phyloP scores from a whole-genome alignment of 2,888 invertebrate species.

The Hirtodrosophila histrioides region DNA sequence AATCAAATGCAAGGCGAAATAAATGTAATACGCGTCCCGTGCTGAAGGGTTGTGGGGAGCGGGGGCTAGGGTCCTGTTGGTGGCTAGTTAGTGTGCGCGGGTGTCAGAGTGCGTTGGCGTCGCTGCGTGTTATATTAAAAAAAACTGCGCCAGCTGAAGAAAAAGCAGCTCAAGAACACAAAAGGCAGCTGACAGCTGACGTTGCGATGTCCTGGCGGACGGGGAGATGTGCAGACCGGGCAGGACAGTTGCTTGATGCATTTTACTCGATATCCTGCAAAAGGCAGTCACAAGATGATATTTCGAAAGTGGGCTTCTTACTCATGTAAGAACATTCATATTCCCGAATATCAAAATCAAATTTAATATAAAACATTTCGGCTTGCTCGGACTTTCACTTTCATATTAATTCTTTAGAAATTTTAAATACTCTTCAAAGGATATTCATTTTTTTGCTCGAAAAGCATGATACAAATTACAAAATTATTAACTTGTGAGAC shows the following conservation, averaged over 20 bases:
- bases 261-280: slow-evolving; percentile 29
- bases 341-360: too few relatives aligned
- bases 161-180: slow-evolving; percentile 31
- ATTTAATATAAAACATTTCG: too few relatives aligned
- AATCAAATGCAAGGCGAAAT: slow-evolving; percentile 75
- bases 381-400: too few relatives aligned
- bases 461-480: too few relatives aligned
- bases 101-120: slow-evolving; percentile 56
- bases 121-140: slow-evolving; percentile 65
- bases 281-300: slow-evolving; percentile 16
- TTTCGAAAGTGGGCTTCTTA: too few relatives aligned
- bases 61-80: slow-evolving; percentile 5
- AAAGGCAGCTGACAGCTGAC: slow-evolving; percentile 69
- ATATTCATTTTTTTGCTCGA: too few relatives aligned
- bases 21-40: slow-evolving; percentile 44
- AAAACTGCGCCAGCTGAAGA: slow-evolving; percentile 9
- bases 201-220: slow-evolving; percentile 27
- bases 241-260: slow-evolving; percentile 28
- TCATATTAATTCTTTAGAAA: too few relatives aligned
- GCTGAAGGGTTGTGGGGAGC: fast-evolving
- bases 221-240: slow-evolving; percentile 3
- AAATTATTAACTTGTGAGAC: too few relatives aligned
- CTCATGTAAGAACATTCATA: too few relatives aligned
- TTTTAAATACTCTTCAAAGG: too few relatives aligned
- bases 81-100: slow-evolving; percentile 65